Base-by-base conservation (phyloP, 2,113 vertebrate species). In the Acanthisitta chloris region DNA sequence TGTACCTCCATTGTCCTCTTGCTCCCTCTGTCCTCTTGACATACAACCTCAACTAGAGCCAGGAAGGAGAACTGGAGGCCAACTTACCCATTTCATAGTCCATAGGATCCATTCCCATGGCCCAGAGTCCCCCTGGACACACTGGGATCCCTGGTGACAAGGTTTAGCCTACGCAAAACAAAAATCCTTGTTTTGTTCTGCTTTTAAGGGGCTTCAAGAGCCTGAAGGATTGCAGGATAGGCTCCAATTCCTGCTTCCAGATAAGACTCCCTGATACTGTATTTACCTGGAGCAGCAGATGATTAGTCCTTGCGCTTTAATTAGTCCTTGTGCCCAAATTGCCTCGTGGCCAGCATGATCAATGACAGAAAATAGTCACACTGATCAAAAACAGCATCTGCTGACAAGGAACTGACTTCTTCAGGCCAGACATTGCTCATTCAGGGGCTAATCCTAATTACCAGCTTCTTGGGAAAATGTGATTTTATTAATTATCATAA, bases 361-460 rank as follows among this genome's bases (percentile, higher is more conserved):
- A 66, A 2, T 73, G 90, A 77, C 69, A 92, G 61, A 72, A 92
- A 86, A 86, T 67, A 90, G 62, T 94, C 74, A 70, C 49, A 34
- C 55, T 96, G 86, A 90, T 96, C 43, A 88, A 83, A 95, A 95
- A 80, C 90, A 92, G 49, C 91, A 94, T 95, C 91, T 94, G 92
- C 86, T 94, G 83, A 67, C 69, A 81, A 23, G 5, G 20, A 83
- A 51, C 49, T 52, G 55, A 40, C 91, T 91, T 83, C 71, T 66
- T 77, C 34, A 86, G 86, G 85, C 92, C 67, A 90, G 88, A 49
- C 52, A 78, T 83, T 94, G 82, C 83, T 94, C 91, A 86, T 67
- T 59, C 88, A 67, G 59, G 78, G 83, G 38, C 69, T 81, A 72
- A 55, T 79, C 67, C 70, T 93, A 84, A 92, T 91, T 86, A 55